Percentiles rank a stretch among this genome's conserved stretches.
phyloP scores from a whole-genome alignment of 1,140 invertebrate genomes.

The Carposina sasakii region DNA sequence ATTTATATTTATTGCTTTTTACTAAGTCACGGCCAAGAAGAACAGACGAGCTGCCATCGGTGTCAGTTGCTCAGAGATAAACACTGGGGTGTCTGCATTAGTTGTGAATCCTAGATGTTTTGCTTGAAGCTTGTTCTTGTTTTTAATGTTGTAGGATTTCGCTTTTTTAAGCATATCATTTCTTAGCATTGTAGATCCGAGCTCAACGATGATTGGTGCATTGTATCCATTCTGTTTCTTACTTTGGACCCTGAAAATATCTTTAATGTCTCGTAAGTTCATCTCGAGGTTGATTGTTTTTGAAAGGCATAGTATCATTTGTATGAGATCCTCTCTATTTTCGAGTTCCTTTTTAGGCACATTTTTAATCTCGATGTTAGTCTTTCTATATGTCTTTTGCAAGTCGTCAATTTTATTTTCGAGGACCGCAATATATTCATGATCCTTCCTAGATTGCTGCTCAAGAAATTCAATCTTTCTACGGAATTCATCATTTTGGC shows the following conservation, averaged over 20 bases:
- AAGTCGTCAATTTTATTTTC: neutral
- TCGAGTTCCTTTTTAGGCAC: neutral
- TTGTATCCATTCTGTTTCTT: neutral
- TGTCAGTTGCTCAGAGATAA: slow-evolving; percentile 23
- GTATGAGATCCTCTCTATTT: neutral
- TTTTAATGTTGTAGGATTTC: neutral
- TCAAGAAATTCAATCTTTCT: neutral
- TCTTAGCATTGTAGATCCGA: neutral
- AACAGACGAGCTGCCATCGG: slow-evolving; percentile 12
- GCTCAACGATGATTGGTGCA: neutral
- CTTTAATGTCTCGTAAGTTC: neutral
- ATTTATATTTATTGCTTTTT: slow-evolving; percentile 12
- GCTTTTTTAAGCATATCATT: neutral
- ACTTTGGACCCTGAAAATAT: neutral
- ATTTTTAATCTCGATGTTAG: neutral
- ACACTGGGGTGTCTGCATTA: slow-evolving; percentile 16
- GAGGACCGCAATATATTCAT: neutral
- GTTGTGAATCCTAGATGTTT: slow-evolving; percentile 13
- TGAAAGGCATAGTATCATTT: neutral
- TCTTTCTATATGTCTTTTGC: neutral
- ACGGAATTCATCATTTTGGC: neutral
- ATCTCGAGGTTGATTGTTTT: neutral
- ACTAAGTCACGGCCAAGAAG: slow-evolving; percentile 18
- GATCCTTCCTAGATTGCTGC: neutral
- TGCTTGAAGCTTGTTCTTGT: slow-evolving; percentile 1